Conservation (phyloP, 2,888 invertebrate species). For the Drosophila tanythrix region DNA sequence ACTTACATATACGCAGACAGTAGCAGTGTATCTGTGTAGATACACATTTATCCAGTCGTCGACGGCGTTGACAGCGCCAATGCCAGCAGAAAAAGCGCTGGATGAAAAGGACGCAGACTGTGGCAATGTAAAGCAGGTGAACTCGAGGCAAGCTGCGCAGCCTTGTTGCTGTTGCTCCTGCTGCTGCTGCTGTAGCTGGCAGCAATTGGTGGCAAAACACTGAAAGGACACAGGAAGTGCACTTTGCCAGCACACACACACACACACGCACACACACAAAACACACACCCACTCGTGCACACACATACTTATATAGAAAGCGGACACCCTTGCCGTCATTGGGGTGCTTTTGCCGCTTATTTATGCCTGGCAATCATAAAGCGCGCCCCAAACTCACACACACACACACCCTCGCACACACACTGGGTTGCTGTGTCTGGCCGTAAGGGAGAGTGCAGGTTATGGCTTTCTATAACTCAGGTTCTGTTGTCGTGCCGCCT, state of each 20-base stretch:
- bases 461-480: slow-evolving; percentile 79
- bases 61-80: slow-evolving; percentile 72
- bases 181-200: slow-evolving; percentile 43
- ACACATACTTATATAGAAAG: slow-evolving; percentile 17
- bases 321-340: slow-evolving; percentile 64
- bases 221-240: slow-evolving; percentile 75
- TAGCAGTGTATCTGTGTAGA: slow-evolving; percentile 37
- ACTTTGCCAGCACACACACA: slow-evolving; percentile 56
- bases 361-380: slow-evolving; percentile 80
- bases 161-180: slow-evolving; percentile 32
- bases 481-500: slow-evolving; percentile 62
- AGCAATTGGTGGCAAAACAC: slow-evolving; percentile 71
- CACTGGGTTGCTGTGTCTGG: slow-evolving; percentile 11
- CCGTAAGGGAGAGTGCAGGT: slow-evolving; percentile 71
- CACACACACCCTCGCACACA: slow-evolving; percentile 1
- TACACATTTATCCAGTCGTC: slow-evolving; percentile 77
- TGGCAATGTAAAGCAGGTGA: slow-evolving; percentile 73
- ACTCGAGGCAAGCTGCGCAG: slow-evolving; percentile 51
- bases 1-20: slow-evolving; percentile 2
- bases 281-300: slow-evolving; percentile 7
- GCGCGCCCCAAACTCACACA: slow-evolving; percentile 58
- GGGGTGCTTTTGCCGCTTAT: slow-evolving; percentile 77
- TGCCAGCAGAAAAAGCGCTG: slow-evolving; percentile 57
- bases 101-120: slow-evolving; percentile 32
- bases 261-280: slow-evolving; percentile 30